Conservation (phyloP, 2,113 vertebrate species). For the Taxidea taxus region DNA sequence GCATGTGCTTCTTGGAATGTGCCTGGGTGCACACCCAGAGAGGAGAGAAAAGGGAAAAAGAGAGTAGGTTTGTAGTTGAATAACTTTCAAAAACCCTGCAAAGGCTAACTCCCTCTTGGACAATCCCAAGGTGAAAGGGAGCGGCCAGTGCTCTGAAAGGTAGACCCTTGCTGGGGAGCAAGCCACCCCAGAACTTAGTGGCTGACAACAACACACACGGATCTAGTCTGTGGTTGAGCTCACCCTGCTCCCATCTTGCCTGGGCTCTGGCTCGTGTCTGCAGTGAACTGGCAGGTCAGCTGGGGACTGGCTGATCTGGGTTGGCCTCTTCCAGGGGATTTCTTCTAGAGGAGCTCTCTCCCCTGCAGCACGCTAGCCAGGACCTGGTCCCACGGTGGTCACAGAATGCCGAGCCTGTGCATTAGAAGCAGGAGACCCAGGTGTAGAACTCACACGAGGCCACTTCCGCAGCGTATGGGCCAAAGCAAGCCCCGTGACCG, state of each 20-base stretch:
- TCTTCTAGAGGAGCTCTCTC: background rate
- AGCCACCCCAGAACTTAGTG: background rate
- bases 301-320: background rate
- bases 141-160: background rate
- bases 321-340: background rate
- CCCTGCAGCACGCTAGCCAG: background rate
- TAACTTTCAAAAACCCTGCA: background rate
- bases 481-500: background rate
- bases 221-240: background rate
- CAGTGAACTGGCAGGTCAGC: background rate
- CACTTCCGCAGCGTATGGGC: background rate
- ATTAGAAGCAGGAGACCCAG: background rate
- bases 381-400: background rate
- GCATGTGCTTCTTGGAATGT: background rate
- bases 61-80: background rate
- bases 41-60: background rate
- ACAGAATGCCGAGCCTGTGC: background rate
- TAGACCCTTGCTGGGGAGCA: background rate
- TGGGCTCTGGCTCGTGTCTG: background rate
- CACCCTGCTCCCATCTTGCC: background rate
- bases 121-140: background rate
- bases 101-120: background rate
- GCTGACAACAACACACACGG: background rate
- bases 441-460: background rate
- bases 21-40: background rate